Base-by-base conservation (phyloP, 2,888 invertebrate species). In the Synergus laeviventris region DNA sequence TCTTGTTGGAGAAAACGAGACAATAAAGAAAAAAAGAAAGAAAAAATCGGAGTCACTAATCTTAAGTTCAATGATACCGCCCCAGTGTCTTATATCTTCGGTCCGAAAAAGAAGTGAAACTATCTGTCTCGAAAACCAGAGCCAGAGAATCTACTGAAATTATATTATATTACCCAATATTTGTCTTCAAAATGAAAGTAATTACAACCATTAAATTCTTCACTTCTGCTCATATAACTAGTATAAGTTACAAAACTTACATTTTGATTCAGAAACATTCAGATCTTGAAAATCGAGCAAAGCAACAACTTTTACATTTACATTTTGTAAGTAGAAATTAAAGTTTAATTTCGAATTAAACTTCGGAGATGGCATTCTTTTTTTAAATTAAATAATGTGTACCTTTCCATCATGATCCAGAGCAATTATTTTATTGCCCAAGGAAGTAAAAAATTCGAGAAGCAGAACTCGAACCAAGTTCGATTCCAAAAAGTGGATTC, bases 1-100 rank as follows among this genome's bases (percentile, higher is more conserved):
- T 74, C 74, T 75, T 59, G 76, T 77, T 76, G 38, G 76, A 66
- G 60, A 76, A 80, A 75, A 49, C 66, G 73, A 76, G 75, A 81
- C 81, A 81, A 75, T 78, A 74, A 70, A 70, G 70, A 70, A 70
- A 54, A 70, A 62, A 38, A 39, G 38, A 16, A 62, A 61, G 5
- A 31, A 66, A 66, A 45, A 49, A 49, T 54, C 70, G 54, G 49
- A 70, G 70, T 70, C 70, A 70, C 70, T 70, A 70, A 49, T 70
- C 70, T 70, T 70, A 70, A 49, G 70, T 70, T 70, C 70, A 70
- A 70, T 70, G 70, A 70, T 70, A 70, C 70, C 70, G 70, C 70
- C 18, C 49, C 70, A 70, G 54, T 70, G 70, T 70, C 54, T 70
- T 70, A 70, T 70, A 70, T 70, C 49, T 39, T 21, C 54, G 70